Conservation (phyloP, 2,797 vertebrate species). For the Streptopelia turtur region DNA sequence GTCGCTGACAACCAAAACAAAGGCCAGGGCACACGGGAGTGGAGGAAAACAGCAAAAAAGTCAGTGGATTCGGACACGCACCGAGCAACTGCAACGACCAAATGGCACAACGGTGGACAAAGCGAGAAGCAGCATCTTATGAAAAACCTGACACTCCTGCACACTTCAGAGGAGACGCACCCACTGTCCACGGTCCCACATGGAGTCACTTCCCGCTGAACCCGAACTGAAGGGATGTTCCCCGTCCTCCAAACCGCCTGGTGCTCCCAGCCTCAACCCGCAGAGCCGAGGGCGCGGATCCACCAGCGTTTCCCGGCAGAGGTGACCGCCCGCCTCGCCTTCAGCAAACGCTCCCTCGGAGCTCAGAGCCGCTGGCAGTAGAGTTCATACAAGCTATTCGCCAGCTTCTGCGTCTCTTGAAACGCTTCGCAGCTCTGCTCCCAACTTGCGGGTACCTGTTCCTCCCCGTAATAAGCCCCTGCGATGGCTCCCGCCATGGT, state of each 20-base stretch:
- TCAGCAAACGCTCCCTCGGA: not conserved
- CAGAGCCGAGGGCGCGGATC: rapidly evolving
- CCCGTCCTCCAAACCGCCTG: not conserved
- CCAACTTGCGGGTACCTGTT: constrained; percentile 88
- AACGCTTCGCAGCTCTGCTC: constrained; percentile 91
- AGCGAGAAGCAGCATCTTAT: not conserved
- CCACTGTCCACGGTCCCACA: not conserved
- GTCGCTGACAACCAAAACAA: not conserved
- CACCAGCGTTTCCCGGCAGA: not conserved
- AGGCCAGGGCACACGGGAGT: not conserved
- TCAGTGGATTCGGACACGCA: not conserved
- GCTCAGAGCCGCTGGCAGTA: constrained; percentile 80
- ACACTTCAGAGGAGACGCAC: not conserved
- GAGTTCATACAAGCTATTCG: constrained; percentile 84
- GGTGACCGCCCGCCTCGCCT: not conserved
- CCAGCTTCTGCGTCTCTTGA: constrained; percentile 86
- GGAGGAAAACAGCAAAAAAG: not conserved
- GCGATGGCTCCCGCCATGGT: constrained; percentile 98
- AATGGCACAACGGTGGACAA: not conserved
- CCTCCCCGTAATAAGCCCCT: constrained; percentile 93
- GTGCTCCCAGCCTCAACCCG: not conserved
- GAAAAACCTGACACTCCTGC: not conserved
- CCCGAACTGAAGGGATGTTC: not conserved
- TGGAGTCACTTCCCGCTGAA: not conserved
- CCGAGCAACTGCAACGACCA: not conserved